Evolutionary conservation across 2,113 vertebrate genomes (phyloP).

Genomic region (Corynorhinus townsendii): DNA sequence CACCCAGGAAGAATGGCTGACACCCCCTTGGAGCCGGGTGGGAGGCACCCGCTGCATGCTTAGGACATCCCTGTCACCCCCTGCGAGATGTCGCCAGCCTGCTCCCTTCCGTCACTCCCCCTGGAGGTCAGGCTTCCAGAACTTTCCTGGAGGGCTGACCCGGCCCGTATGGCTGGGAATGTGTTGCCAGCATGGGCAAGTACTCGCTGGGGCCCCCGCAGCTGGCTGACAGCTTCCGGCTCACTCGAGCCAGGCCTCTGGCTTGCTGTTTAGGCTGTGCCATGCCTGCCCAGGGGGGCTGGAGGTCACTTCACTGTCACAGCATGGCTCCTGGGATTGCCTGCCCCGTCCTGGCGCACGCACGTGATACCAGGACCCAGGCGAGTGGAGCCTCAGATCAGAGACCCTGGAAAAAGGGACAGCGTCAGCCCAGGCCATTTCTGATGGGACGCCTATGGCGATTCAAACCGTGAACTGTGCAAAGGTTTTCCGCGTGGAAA

Average conservation of each 20-base stretch:
- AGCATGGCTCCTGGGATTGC: not conserved
- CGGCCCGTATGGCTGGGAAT: conserved; percentile 82
- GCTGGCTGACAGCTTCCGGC: conserved; percentile 78
- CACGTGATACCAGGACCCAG: not conserved
- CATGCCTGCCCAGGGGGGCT: not conserved
- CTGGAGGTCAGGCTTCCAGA: conserved; percentile 81
- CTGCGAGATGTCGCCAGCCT: conserved; percentile 66
- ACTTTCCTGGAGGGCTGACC: conserved; percentile 80
- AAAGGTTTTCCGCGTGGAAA: not conserved
- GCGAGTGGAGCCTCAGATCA: rapidly evolving
- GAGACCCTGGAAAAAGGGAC: not conserved
- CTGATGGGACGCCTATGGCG: rapidly evolving
- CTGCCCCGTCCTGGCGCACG: not conserved
- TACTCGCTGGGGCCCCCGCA: conserved; percentile 76
- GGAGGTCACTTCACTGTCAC: not conserved
- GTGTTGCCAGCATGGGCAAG: conserved; percentile 78
- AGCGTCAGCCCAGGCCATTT: not conserved
- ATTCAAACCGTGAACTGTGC: not conserved
- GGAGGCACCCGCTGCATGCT: conserved; percentile 72
- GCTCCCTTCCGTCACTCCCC: conserved; percentile 72
- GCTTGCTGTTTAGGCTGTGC: conserved; percentile 65
- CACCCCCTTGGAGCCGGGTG: conserved; percentile 14
- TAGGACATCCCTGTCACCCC: conserved; percentile 63
- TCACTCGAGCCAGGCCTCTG: conserved; percentile 81
- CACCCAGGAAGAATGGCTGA: not conserved